Evolutionary conservation across 2,797 vertebrate species (phyloP), one percentile per base, ranked within the genome.

Genomic region (Thunnus albacares): DNA sequence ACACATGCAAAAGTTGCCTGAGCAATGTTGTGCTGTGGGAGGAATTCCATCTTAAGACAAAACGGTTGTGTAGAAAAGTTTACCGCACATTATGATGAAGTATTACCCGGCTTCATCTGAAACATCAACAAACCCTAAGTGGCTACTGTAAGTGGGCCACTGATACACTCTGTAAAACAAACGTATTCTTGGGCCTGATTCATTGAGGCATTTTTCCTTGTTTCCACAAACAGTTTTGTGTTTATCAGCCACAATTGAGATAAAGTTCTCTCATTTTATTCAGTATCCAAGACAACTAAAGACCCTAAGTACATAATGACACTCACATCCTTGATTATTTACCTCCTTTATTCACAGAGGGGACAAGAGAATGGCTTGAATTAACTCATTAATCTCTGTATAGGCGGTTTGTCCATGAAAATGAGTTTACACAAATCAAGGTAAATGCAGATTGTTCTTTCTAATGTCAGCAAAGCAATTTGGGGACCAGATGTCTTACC

Each of bases 321-420:
- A 83, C 75, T 68, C 68, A 64, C 82, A 52, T 75, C 72, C 75
- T 71, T 80, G 88, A 92, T 94, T 92, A 90, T 93, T 95, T 91
- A 88, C 84, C 74, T 71, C 58, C 86, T 77, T 88, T 83, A 81
- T 86, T 92, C 86, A 91, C 82, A 49, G 79, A 79, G 75, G 87
- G 78, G 90, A 92, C 83, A 72, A 85, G 82, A 84, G 77, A 91
- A 88, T 80, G 53, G 85, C 76, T 83, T 49, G 92, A 88, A 95
- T 94, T 92, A 92, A 93, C 78, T 83, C 89, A 93, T 95, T 94
- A 91, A 94, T 95, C 93, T 94, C 56, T 69, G 77, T 64, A 69
- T 83, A 64, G 80, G 78, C 74, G 41, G 76, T 83, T 91, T 93
- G 93, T 91, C 90, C 51, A 72, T 11, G 60, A 28, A 88, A 94